These are phyloP conservation scores for Colostygia pectinataria DNA, from an alignment of 2,888 invertebrate genomes.

Conservation along the genomic window DNA sequence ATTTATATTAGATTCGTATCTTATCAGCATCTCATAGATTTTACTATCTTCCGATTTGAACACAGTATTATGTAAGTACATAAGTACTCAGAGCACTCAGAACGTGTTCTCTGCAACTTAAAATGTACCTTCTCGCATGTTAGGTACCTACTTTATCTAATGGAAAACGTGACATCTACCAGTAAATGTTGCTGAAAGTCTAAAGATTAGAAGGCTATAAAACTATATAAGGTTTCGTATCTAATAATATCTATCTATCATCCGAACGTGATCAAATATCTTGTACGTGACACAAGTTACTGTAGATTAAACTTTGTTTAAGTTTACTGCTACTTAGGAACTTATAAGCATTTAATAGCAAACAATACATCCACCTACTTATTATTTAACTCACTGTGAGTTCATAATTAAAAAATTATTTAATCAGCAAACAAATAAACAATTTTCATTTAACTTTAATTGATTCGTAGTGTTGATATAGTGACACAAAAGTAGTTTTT, in stretches of 20 bases:
- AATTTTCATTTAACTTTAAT: no score
- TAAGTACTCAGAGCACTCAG: constrained; percentile 7
- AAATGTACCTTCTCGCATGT: neutral
- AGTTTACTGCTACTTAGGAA: neutral
- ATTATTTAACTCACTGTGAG: no score
- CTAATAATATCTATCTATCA: constrained; percentile 17
- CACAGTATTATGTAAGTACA: no score
- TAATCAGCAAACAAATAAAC: no score
- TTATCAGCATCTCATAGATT: no score
- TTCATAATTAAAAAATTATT: no score
- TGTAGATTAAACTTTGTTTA: neutral
- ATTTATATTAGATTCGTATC: no score
- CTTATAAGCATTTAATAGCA: no score
- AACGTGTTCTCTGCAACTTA: constrained; percentile 2
- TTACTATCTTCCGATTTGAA: no score
- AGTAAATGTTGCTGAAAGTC: constrained; percentile 10
- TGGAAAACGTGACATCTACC: constrained; percentile 28
- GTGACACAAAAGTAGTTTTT: no score
- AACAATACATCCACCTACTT: no score
- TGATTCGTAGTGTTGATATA: no score
- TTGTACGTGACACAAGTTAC: constrained; percentile 2
- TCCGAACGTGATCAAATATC: constrained; percentile 12
- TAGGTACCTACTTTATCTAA: constrained; percentile 19
- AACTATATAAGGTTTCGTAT: constrained; percentile 7
- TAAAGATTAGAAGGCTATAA: constrained; percentile 4